Evolutionary conservation across 2,797 vertebrate species (phyloP).

Genomic region (Scyliorhinus canicula): DNA sequence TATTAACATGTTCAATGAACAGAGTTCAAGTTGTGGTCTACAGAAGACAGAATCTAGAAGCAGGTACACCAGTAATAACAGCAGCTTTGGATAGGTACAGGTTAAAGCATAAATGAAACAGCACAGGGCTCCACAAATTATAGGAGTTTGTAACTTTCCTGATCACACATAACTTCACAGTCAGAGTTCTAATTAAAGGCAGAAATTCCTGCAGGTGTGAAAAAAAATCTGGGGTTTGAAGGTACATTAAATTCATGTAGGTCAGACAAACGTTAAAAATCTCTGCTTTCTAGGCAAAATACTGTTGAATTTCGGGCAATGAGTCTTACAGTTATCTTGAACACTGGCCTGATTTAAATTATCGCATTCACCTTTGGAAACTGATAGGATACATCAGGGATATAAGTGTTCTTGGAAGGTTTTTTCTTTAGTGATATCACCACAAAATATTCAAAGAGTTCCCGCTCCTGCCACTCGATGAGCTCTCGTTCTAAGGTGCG

Average conservation of each 20-base stretch:
- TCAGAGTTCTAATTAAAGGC: background rate
- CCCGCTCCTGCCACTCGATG: slow-evolving; percentile 96
- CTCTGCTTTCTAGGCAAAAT: background rate
- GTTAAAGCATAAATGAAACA: background rate
- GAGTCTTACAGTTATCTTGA: background rate
- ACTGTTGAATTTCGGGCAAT: background rate
- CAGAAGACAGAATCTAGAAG: background rate
- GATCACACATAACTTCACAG: background rate
- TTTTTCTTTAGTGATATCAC: slow-evolving; percentile 97
- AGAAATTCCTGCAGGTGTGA: background rate
- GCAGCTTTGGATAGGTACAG: background rate
- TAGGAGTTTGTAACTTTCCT: background rate
- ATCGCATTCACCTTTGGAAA: slow-evolving; percentile 87
- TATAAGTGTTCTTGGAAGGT: slow-evolving; percentile 84
- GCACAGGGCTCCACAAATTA: background rate
- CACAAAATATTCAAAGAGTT: slow-evolving; percentile 96
- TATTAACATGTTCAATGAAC: background rate
- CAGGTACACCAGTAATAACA: background rate
- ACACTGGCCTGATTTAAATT: background rate
- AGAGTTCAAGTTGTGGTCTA: background rate
- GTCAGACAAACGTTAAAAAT: background rate
- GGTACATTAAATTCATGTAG: background rate
- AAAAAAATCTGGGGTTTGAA: background rate
- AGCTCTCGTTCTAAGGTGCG: slow-evolving; percentile 93
- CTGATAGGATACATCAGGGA: slow-evolving; percentile 93